Conservation (phyloP, 2,797 vertebrate species). For the Cygnus olor region DNA sequence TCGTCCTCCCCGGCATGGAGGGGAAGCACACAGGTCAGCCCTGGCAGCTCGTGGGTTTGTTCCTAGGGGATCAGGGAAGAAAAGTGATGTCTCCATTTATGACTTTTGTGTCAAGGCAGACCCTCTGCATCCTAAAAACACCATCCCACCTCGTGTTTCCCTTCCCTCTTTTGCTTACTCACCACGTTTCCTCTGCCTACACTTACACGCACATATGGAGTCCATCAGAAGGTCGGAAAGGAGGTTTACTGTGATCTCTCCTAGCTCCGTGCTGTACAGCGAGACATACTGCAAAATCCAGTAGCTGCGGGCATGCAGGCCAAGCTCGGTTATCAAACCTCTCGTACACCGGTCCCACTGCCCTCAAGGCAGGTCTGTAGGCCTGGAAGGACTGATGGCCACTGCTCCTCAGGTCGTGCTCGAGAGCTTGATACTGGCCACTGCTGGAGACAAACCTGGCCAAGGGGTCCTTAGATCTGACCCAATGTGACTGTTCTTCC, state of each 20-base stretch:
- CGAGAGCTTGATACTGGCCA: background rate
- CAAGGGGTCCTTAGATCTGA: background rate
- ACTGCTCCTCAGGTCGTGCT: background rate
- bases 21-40: background rate
- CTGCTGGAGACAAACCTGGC: background rate
- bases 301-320: background rate
- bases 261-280: background rate
- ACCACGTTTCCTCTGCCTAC: background rate
- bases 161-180: background rate
- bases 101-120: background rate
- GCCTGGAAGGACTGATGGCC: background rate
- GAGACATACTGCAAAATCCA: background rate
- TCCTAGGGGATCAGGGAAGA: background rate
- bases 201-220: background rate
- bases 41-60: background rate
- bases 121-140: background rate
- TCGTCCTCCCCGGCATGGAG: fast-evolving
- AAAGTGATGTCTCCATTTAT: background rate
- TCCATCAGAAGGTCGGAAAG: background rate
- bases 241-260: background rate
- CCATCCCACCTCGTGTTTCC: background rate
- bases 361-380: background rate
- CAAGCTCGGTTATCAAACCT: background rate
- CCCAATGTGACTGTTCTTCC: background rate
- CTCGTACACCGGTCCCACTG: background rate